Conservation (phyloP, 1,140 invertebrate genomes). For the Tetraneura akinire region DNA sequence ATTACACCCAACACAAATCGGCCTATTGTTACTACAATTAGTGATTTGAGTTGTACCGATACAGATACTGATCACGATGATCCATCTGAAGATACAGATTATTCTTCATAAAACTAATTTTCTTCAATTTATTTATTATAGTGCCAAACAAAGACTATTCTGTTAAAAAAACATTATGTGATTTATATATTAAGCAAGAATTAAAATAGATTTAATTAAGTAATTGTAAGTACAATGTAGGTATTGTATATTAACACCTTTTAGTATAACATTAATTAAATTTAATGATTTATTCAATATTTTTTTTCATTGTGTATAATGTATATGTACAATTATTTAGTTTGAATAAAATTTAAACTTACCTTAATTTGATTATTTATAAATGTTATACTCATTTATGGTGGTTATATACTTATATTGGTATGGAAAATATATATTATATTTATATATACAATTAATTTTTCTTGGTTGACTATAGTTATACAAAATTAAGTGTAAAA, state of each 20-base stretch:
- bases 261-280: background rate
- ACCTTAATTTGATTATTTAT: too few relatives aligned
- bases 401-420: too few relatives aligned
- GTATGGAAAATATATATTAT: too few relatives aligned
- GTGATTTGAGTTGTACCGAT: conserved; percentile 37
- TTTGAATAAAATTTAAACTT: too few relatives aligned
- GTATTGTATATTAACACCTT: background rate
- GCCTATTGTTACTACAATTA: conserved; percentile 43
- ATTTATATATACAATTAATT: too few relatives aligned
- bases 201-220: conserved; percentile 19
- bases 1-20: conserved; percentile 37
- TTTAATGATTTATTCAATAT: conserved; percentile 7
- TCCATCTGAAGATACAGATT: conserved; percentile 46
- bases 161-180: conserved; percentile 41
- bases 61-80: conserved; percentile 50
- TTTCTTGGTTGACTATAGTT: too few relatives aligned
- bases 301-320: too few relatives aligned
- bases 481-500: too few relatives aligned
- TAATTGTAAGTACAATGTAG: conserved; percentile 1
- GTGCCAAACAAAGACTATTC: conserved; percentile 49
- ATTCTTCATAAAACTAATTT: conserved; percentile 23
- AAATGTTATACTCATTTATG: too few relatives aligned
- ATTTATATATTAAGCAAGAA: conserved; percentile 43
- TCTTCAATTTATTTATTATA: background rate
- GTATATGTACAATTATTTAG: too few relatives aligned